These are phyloP conservation scores for Manacus vitellinus DNA, from an alignment of 2,113 vertebrate species.

Conservation along the genomic window DNA sequence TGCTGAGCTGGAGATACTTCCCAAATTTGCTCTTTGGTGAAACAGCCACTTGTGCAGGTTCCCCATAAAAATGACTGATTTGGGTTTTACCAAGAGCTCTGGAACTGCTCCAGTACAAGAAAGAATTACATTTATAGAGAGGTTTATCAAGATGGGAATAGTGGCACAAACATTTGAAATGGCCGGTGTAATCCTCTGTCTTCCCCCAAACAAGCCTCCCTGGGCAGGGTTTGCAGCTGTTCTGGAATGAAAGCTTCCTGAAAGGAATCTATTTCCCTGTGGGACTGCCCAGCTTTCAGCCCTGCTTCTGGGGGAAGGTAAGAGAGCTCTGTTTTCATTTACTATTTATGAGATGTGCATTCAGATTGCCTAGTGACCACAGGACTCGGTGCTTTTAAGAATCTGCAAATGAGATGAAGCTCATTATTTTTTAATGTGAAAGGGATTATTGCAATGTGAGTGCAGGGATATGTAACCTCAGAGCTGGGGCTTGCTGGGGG, in stretches of 20 bases:
- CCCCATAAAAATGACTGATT: slow-evolving; percentile 25
- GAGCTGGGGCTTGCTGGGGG: background rate
- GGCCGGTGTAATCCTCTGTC: background rate
- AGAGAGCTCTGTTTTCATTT: slow-evolving; percentile 63
- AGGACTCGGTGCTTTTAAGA: slow-evolving; percentile 67
- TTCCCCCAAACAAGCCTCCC: background rate
- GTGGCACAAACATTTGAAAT: background rate
- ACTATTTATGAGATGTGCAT: slow-evolving; percentile 69
- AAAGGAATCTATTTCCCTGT: slow-evolving; percentile 37
- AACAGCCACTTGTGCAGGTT: slow-evolving; percentile 24
- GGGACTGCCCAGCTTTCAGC: slow-evolving; percentile 52
- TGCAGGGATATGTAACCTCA: background rate
- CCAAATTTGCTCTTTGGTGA: background rate
- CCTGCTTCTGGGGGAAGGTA: slow-evolving; percentile 41
- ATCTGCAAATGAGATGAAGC: slow-evolving; percentile 51
- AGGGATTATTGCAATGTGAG: slow-evolving; percentile 36
- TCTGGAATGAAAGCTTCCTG: slow-evolving; percentile 10
- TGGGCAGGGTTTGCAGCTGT: background rate
- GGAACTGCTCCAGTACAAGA: background rate
- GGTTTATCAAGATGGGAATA: background rate
- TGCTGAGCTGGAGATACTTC: background rate
- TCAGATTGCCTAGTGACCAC: slow-evolving; percentile 55
- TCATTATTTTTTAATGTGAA: slow-evolving; percentile 75
- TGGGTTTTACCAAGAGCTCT: slow-evolving; percentile 11
- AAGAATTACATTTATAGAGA: background rate